Percentiles rank a stretch among this genome's conserved stretches.
phyloP scores from a whole-genome alignment of 1,140 invertebrate species.

The Charaxes varanes region DNA sequence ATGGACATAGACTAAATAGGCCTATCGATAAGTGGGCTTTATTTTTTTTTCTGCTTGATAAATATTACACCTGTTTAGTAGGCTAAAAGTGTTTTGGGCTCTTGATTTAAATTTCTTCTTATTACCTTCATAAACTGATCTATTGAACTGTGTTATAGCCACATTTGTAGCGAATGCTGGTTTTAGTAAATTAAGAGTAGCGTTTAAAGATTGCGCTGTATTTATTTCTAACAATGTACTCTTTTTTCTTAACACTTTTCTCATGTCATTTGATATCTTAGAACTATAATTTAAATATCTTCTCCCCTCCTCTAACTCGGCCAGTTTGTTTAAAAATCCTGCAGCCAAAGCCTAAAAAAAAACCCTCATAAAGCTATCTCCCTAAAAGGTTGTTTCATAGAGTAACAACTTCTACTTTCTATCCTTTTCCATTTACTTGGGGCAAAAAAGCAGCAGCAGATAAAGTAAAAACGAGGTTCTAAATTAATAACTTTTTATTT shows the following conservation, averaged over 20 bases:
- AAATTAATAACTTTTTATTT: too few species aligned
- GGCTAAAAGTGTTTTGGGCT: constrained; percentile 27
- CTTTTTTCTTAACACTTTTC: constrained; percentile 45
- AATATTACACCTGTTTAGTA: constrained; percentile 18
- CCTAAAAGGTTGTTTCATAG: too few species aligned
- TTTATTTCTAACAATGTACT: constrained; percentile 29
- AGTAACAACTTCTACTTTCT: too few species aligned
- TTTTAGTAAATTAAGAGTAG: constrained; percentile 35
- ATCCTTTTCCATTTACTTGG: too few species aligned
- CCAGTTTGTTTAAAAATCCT: constrained; percentile 38
- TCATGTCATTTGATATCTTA: constrained; percentile 50
- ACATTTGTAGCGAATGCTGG: constrained; percentile 31
- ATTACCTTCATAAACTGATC: constrained; percentile 52
- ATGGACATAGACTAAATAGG: too few species aligned
- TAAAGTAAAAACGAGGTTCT: too few species aligned
- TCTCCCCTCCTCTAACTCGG: constrained; percentile 47
- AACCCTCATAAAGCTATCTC: too few species aligned
- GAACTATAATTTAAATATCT: constrained; percentile 54
- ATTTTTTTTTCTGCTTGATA: constrained; percentile 15
- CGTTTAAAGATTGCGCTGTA: constrained; percentile 35
- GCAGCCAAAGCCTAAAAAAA: constrained; percentile 40
- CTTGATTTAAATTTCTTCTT: constrained; percentile 35
- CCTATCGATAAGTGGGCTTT: too few species aligned
- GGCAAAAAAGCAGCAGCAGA: too few species aligned
- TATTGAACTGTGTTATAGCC: constrained; percentile 33